These are phyloP conservation scores for Synergus japonicus DNA, from an alignment of 2,888 invertebrate species.

Conservation along the genomic window DNA sequence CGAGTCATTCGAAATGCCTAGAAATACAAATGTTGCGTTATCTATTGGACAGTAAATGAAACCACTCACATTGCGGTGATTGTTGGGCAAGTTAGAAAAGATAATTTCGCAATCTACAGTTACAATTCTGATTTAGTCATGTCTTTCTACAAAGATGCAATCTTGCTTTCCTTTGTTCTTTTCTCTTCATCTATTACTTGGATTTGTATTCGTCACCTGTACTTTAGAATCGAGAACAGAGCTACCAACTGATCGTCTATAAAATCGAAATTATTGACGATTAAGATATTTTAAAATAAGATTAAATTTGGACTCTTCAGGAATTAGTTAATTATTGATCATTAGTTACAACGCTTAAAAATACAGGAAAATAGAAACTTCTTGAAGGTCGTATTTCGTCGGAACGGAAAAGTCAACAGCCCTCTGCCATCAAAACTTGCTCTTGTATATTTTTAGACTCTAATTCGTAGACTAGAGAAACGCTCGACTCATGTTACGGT, in stretches of 20 bases:
- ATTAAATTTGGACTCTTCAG: no score
- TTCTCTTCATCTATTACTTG: no score
- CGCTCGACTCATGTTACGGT: conserved; percentile 15
- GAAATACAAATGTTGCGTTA: neutral
- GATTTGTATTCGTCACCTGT: no score
- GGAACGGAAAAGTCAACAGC: conserved; percentile 37
- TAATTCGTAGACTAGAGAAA: conserved; percentile 3
- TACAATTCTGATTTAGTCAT: neutral
- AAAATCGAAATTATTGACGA: no score
- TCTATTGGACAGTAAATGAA: no score
- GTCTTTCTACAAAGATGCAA: neutral
- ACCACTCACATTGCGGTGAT: neutral
- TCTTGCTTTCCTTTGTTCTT: conserved; percentile 2
- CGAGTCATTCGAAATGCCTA: neutral
- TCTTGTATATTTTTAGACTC: neutral
- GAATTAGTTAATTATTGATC: neutral
- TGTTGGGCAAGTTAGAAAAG: neutral
- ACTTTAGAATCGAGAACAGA: no score
- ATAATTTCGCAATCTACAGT: neutral
- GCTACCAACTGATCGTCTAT: no score
- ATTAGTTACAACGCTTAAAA: neutral
- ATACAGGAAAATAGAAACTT: neutral
- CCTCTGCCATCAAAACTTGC: conserved; percentile 4
- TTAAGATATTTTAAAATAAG: no score
- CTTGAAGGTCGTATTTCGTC: conserved; percentile 11